Evolutionary conservation across 2,113 vertebrate genomes (phyloP), one percentile per base, ranked within the genome.

Genomic region (Dryoscopus gambensis): DNA sequence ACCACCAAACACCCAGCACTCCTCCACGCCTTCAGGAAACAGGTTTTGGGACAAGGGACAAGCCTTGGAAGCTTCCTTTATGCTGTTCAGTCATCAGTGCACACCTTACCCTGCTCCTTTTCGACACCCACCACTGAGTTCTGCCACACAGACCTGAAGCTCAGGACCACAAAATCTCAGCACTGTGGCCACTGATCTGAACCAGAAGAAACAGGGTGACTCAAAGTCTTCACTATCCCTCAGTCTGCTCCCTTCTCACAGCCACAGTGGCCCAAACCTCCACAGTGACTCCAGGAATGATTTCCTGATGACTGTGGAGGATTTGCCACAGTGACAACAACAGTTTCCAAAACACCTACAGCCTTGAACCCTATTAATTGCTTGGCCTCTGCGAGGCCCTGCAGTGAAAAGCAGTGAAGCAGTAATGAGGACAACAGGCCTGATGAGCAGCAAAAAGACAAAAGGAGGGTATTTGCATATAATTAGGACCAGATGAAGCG

Each of bases 401-500:
- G 73, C 76, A 93, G 84, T n/a, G 76, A 93, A 96, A 68, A 79
- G 84, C 92, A 84, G 52, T 2, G 40, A 84, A 50, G 81, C 84
- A 64, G 39, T 96, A 95, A 96, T 92, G 91, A 97, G 93, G 86
- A 70, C 6, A 1, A 37, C 42, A 23, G 24, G 68, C 80, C 80
- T 87, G 64, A 89, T 49, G 84, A 92, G 69, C 84, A 95, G 64
- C 8, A 81, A 30, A 20, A 74, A 82, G 69, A 95, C 95, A 96
- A 96, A 97, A 89, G 91, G 31, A 81, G 86, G 12, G 11, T 64
- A 92, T 95, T 95, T 92, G 80, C 53, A 46, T 80, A 1, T 95
- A 93, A 95, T 89, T 89, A 92, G 37, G 89, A 95, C 76, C 96
- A 96, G 94, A 95, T 89, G 93, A 91, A 93, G 89, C 80, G 31